A percentile compares a stretch with the other conserved stretches of the same genome.
phyloP scores from a whole-genome alignment of 1,140 invertebrate genomes.

The Hyles vespertilio region DNA sequence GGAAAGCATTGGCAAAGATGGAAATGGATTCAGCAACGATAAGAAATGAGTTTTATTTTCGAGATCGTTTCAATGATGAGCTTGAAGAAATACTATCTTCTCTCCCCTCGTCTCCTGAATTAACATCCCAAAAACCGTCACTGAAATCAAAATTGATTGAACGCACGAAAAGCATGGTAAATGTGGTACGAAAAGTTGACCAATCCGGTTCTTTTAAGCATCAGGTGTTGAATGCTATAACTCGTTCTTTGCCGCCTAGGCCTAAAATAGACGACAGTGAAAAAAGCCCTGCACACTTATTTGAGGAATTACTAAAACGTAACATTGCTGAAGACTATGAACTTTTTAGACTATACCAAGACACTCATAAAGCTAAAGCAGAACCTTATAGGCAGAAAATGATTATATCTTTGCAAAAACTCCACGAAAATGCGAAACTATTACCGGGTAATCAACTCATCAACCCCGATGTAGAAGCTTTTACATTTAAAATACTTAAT shows the following conservation, averaged over 20 bases:
- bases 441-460: constrained; percentile 24
- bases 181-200: constrained; percentile 21
- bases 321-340: constrained; percentile 45
- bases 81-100: constrained; percentile 39
- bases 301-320: constrained; percentile 42
- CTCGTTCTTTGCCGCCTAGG: constrained; percentile 23
- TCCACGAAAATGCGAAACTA: constrained; percentile 37
- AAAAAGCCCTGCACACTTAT: constrained; percentile 22
- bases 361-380: constrained; percentile 32
- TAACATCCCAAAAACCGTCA: constrained; percentile 29
- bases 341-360: constrained; percentile 32
- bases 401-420: constrained; percentile 27
- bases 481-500: constrained; percentile 38
- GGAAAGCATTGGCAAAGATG: constrained; percentile 40
- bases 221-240: constrained; percentile 34
- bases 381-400: constrained; percentile 41
- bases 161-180: constrained; percentile 34
- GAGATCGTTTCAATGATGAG: constrained; percentile 50
- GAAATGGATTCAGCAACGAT: constrained; percentile 38
- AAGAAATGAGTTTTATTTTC: constrained; percentile 39
- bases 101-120: constrained; percentile 37
- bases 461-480: constrained; percentile 28
- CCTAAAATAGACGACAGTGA: constrained; percentile 8
- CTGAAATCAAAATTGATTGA: constrained; percentile 46
- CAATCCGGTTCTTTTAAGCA: constrained; percentile 33